Evolutionary conservation across 2,797 vertebrate species (phyloP).

Genomic region (Garrulus glandarius): DNA sequence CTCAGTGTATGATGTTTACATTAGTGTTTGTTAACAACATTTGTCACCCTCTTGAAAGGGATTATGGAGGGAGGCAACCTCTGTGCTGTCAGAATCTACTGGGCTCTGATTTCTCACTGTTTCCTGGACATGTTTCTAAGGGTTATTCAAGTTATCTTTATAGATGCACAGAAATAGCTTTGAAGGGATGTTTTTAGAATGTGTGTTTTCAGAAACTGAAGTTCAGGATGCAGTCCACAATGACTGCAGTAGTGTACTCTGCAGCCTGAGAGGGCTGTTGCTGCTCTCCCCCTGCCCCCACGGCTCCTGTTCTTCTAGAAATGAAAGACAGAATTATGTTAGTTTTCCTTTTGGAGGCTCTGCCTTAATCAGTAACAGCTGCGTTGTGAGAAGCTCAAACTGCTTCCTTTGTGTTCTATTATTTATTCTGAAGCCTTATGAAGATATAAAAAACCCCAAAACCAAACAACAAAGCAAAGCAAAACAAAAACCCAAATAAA

Average conservation of each 20-base stretch:
- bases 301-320: not conserved
- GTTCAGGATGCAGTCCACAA: not conserved
- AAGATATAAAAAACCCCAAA: not conserved
- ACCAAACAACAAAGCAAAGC: not conserved
- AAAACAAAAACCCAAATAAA: not conserved
- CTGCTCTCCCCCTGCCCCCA: not conserved
- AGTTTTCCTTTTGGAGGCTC: not conserved
- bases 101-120: not conserved
- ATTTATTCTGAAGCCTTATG: conserved; percentile 21
- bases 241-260: not conserved
- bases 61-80: not conserved
- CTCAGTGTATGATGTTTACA: not conserved
- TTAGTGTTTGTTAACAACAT: not conserved
- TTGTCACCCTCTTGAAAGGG: not conserved
- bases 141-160: not conserved
- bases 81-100: not conserved
- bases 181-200: not conserved
- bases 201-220: not conserved
- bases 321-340: conserved; percentile 39
- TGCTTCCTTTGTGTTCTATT: conserved; percentile 39
- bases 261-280: not conserved
- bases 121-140: not conserved
- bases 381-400: not conserved
- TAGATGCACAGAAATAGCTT: not conserved
- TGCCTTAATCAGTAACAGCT: conserved; percentile 35